Conservation (phyloP, 1,140 invertebrate genomes). For the Schmidtea mediterranea region DNA sequence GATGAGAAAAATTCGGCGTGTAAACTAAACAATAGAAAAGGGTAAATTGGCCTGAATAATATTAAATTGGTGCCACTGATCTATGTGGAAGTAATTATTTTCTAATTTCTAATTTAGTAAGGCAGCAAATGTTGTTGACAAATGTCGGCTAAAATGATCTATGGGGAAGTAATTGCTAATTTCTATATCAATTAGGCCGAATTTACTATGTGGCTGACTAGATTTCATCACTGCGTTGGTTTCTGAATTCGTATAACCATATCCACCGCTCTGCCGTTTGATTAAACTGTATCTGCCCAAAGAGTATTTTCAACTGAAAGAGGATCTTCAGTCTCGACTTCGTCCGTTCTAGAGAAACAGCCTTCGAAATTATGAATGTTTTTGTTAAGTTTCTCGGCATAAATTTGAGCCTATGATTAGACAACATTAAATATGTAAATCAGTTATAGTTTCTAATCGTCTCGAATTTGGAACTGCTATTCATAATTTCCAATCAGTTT, state of each 20-base stretch:
- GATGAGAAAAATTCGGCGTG: no score
- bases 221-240: conserved; percentile 95
- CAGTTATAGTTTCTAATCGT: conserved; percentile 37
- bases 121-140: no score
- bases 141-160: no score
- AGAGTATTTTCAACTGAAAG: conserved; percentile 82
- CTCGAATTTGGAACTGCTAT: conserved; percentile 73
- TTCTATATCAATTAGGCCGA: conserved; percentile 67
- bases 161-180: conserved; percentile 73
- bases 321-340: conserved; percentile 37
- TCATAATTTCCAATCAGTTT: conserved; percentile 94
- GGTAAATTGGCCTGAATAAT: no score
- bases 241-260: conserved; percentile 77
- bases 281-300: conserved; percentile 90
- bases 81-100: no score
- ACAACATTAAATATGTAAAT: background rate
- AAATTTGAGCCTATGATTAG: conserved; percentile 34
- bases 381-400: conserved; percentile 82
- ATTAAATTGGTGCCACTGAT: no score
- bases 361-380: conserved; percentile 71
- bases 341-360: conserved; percentile 14
- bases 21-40: no score
- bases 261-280: conserved; percentile 68
- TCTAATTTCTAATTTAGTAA: no score
- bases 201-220: conserved; percentile 62